phyloP scores from a whole-genome alignment of 2,888 invertebrate genomes.

The Petrolisthes manimaculis region DNA sequence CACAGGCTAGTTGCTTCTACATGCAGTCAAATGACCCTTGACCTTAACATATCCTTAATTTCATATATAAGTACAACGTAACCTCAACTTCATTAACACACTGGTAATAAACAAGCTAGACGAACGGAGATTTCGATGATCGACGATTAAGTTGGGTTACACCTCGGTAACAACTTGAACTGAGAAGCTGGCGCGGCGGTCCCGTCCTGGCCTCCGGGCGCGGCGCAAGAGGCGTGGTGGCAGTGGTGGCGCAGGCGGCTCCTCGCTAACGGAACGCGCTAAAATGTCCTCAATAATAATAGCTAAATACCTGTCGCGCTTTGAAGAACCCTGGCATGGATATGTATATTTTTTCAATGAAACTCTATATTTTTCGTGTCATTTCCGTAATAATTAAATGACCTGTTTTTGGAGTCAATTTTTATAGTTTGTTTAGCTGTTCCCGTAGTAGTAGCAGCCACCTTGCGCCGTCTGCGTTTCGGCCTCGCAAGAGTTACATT shows the following conservation, averaged over 20 bases:
- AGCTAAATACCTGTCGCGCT: too few species aligned
- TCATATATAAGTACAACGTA: slow-evolving; percentile 54
- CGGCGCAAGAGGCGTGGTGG: neutral
- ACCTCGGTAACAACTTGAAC: slow-evolving; percentile 61
- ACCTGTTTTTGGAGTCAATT: too few species aligned
- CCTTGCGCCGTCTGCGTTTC: slow-evolving; percentile 26
- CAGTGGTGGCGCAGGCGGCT: neutral
- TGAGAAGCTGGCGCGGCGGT: slow-evolving; percentile 53
- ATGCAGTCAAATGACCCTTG: slow-evolving; percentile 57
- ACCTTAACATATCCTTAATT: slow-evolving; percentile 57
- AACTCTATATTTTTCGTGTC: too few species aligned
- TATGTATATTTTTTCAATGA: too few species aligned
- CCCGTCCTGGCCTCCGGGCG: slow-evolving; percentile 41
- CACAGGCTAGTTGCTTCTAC: slow-evolving; percentile 57
- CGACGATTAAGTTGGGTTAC: slow-evolving; percentile 62
- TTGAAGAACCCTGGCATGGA: too few species aligned
- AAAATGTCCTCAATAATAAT: too few species aligned
- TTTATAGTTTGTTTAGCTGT: too few species aligned
- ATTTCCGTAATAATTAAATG: too few species aligned
- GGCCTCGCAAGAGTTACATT: slow-evolving; percentile 23
- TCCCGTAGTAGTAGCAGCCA: slow-evolving; percentile 15
- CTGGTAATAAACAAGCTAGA: slow-evolving; percentile 62
- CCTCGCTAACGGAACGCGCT: too few species aligned
- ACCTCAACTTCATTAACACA: slow-evolving; percentile 62
- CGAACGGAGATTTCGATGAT: slow-evolving; percentile 62